A percentile compares a stretch with the other conserved stretches of the same genome.
Conservation (phyloP, 2,113 vertebrate species). For the Antechinus stuartii region DNA sequence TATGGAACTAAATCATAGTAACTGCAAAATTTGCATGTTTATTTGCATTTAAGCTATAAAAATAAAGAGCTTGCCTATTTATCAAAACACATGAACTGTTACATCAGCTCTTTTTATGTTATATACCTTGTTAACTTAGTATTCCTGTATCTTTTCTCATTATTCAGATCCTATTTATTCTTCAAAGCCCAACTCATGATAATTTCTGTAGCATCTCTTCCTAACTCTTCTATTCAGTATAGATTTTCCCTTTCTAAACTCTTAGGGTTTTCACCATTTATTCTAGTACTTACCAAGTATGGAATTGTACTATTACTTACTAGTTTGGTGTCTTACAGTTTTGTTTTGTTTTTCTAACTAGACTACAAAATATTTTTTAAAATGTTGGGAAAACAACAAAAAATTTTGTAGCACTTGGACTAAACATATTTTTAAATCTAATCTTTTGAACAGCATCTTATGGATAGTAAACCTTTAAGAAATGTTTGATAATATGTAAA, state of each 20-base stretch:
- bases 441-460: background rate
- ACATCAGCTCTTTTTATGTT: background rate
- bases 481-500: background rate
- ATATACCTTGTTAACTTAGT: background rate
- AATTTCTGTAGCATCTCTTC: background rate
- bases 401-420: background rate
- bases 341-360: background rate
- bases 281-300: background rate
- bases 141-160: background rate
- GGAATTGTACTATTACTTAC: background rate
- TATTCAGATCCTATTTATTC: background rate
- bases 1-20: background rate
- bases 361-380: background rate
- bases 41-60: background rate
- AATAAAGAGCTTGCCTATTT: background rate
- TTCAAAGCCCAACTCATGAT: background rate
- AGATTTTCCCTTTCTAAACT: background rate
- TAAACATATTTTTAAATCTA: too few species aligned
- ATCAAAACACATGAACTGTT: background rate
- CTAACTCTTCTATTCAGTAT: background rate
- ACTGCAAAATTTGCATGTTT: background rate
- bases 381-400: background rate
- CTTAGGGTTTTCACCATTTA: background rate
- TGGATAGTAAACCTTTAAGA: background rate
- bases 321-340: too few species aligned